Base-by-base conservation (phyloP, 35 echinoderm and acorn worm genomes). In the Lytechinus pictus region DNA sequence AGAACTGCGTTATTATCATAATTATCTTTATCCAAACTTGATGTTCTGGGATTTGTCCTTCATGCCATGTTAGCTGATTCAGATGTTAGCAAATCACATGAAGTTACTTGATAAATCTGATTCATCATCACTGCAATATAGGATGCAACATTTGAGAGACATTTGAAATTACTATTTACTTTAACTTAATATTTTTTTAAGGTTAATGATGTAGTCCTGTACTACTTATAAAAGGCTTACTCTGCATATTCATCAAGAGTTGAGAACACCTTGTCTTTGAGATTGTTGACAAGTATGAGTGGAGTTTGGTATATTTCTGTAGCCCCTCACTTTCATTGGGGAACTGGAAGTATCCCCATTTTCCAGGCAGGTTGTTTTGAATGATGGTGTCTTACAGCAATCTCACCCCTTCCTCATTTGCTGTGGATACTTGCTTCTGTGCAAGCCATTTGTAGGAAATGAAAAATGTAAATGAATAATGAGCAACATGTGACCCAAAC, bases 11-110 rank as follows among this genome's bases (percentile, higher is more conserved):
- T 44, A 44, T 44, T 44, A 44, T 44, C 33, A 44, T 44, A 1
- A 44, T 44, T 44, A 44, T 44, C 33, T 96, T 94, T 8, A 96
- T 21, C 72, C 86, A 94, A 2, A 94, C 72, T 29, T 96, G 61
- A 28, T 89, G 24, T 28, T 21, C 27, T 9, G 92, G 72, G 16
- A 89, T 87, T 11, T 44, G 6, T 4, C 89, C 89, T 28, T 57
- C 57, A 52, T 94, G 96, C 95, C 91, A 96, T 14, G 79, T 96
- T 10, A 94, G 91, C 44, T 86, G 94, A 52, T 61, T 89, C 52
- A 95, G 57, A 55, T 88, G 57, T 53, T 44, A n/a, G 86, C 27
- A 88, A 51, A 88, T 88, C 7, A 88, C 16, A 88, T 88, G 9
- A 3, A 88, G n/a, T 24, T 51, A 88, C 33, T 44, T 44, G 33